Evolutionary conservation across 2,113 vertebrate species (phyloP).

Genomic region (Equus przewalskii): DNA sequence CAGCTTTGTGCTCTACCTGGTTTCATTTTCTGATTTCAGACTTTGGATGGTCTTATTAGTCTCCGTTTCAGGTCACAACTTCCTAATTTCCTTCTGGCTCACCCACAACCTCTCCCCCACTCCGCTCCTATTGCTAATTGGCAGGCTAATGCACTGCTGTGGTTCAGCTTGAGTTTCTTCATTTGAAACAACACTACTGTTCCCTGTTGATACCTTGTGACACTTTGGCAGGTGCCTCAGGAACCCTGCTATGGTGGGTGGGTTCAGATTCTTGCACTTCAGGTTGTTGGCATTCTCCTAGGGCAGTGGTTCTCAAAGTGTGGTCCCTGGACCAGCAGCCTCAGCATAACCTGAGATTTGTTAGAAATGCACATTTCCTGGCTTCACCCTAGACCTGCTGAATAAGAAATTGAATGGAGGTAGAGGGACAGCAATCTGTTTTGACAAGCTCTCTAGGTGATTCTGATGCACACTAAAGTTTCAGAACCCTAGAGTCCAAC

Average conservation of each 20-base stretch:
- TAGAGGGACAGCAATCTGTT: neutral
- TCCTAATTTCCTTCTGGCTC: neutral
- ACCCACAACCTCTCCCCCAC: neutral
- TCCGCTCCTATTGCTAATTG: neutral
- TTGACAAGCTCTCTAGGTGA: neutral
- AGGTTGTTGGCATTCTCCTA: neutral
- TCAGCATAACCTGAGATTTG: neutral
- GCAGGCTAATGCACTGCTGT: neutral
- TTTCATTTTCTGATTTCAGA: slow-evolving; percentile 46
- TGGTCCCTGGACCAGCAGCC: neutral
- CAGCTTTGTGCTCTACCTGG: neutral
- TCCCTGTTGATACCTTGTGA: neutral
- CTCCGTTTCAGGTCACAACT: neutral
- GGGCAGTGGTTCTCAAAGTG: neutral
- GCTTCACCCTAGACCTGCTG: neutral
- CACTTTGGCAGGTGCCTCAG: neutral
- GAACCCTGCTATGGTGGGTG: neutral
- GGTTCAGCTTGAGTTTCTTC: neutral
- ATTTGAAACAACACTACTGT: neutral
- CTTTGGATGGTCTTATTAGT: neutral
- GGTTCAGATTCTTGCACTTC: neutral
- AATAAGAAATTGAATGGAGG: neutral
- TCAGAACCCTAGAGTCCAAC: neutral
- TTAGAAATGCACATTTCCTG: neutral
- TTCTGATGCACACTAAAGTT: neutral